phyloP scores from a whole-genome alignment of 1,140 invertebrate species.

The Halotydeus destructor region DNA sequence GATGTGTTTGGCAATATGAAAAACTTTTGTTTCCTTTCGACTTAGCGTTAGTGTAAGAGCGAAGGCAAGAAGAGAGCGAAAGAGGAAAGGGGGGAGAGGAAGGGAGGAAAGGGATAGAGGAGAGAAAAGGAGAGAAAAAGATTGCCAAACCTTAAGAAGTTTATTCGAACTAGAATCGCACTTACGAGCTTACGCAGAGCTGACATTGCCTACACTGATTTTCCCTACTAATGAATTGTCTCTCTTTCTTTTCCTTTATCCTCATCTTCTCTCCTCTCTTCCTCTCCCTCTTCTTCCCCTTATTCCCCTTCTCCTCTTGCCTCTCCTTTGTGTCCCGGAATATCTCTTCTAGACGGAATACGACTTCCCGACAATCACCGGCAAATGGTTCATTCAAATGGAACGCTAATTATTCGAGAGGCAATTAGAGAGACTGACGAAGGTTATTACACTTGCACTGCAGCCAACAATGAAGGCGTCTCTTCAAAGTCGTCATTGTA shows the following conservation, averaged over 20 bases:
- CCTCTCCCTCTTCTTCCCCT: no score
- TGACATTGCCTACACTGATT: neutral
- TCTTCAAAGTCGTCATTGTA: no score
- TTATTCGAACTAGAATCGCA: neutral
- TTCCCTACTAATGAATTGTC: neutral
- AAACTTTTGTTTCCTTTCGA: no score
- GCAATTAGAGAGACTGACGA: constrained; percentile 76
- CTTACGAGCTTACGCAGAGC: neutral
- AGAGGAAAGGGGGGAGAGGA: neutral
- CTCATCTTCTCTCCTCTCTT: neutral
- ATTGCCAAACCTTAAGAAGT: neutral
- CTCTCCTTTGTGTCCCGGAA: neutral
- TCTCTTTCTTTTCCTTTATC: neutral
- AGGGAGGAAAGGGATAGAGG: neutral
- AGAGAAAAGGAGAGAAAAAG: neutral
- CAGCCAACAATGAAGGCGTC: constrained; percentile 66
- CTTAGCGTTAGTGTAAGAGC: neutral
- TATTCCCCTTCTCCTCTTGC: no score
- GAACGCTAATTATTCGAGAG: constrained; percentile 77
- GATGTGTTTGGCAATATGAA: neutral
- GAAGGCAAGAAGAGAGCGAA: neutral
- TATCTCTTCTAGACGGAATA: constrained; percentile 33
- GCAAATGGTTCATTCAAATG: constrained; percentile 78
- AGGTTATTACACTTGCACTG: constrained; percentile 80
- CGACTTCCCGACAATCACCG: constrained; percentile 78